Evolutionary conservation across 2,113 vertebrate genomes (phyloP), one percentile per base, ranked within the genome.

Genomic region (Chionodraco myersi): DNA sequence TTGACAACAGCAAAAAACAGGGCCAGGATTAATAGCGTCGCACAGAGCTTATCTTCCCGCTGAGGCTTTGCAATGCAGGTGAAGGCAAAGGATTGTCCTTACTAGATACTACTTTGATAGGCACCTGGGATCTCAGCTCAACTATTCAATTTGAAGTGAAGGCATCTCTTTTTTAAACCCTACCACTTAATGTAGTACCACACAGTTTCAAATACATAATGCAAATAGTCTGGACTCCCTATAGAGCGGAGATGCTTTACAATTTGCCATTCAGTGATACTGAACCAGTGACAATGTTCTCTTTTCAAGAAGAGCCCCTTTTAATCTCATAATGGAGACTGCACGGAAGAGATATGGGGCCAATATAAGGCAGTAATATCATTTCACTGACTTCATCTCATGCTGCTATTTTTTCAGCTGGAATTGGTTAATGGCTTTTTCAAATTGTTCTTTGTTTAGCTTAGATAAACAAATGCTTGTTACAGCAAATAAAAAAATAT

Each of bases 1-100:
- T 87, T 95, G 92, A 95, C 95, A 95, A 96, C 87, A 47, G 83
- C 93, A 89, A 89, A 74, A 93, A 93, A 89, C 93, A 94, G 75
- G 92, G 86, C 88, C 90, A 89, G 92, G 93, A 95, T 95, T 95
- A 95, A 93, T 72, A 84, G 75, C 10, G 77, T 64, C 66, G 85
- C 89, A 79, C 16, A 30, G 77, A 60, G 83, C 75, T 89, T 87
- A 90, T 85, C 91, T 84, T 60, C 71, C 74, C 74, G 85, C 76
- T 62, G 72, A 82, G 80, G 83, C 73, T 80, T 76, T 85, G 34
- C 53, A 8, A 30, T 48, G 18, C 71, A 89, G 82, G 88, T 90
- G 75, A 82, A 67, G 87, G 65, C 18, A 34, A 41, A n/a, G 36
- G 30, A 12, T 41, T n/a, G 52, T 67, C 61, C 65, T 68, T 47